Conservation (phyloP, 1,140 invertebrate genomes). For the Mizuhopecten yessoensis region DNA sequence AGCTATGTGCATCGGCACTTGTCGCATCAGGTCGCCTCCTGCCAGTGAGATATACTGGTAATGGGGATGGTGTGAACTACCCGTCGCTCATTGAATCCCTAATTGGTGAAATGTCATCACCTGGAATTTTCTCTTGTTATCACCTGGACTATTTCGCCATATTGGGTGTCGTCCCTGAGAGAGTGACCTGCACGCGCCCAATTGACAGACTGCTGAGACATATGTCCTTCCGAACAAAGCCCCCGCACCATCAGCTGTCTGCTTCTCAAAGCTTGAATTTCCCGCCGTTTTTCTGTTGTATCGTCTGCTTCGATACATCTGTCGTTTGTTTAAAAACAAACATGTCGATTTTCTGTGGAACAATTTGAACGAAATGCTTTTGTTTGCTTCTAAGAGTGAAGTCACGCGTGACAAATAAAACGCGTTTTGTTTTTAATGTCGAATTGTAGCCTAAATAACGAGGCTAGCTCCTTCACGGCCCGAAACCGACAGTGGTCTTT, state of each 20-base stretch:
- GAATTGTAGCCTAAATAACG: not conserved
- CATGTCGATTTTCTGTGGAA: constrained; percentile 33
- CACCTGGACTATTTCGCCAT: constrained; percentile 30
- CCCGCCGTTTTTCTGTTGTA: not conserved
- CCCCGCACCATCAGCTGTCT: not conserved
- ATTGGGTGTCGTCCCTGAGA: constrained; percentile 17
- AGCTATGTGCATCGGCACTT: not conserved
- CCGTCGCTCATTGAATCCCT: not conserved
- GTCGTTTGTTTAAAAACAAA: constrained; percentile 31
- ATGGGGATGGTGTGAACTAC: not conserved
- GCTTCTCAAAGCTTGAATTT: constrained; percentile 27
- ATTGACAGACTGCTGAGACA: not conserved
- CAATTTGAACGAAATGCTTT: constrained; percentile 21
- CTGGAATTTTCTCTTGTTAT: not conserved
- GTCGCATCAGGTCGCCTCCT: too few relatives aligned
- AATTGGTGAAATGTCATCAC: constrained; percentile 17
- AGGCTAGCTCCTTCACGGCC: not conserved
- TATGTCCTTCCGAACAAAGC: constrained; percentile 3
- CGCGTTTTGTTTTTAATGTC: not conserved
- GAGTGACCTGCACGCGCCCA: constrained; percentile 21
- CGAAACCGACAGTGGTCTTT: not conserved
- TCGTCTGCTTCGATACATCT: constrained; percentile 30
- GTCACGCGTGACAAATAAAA: not conserved
- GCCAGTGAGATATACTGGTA: not conserved
- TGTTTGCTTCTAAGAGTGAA: not conserved